Percentiles rank a stretch among this genome's conserved stretches.
Conservation (phyloP, 2,797 vertebrate species). For the Dermochelys coriacea region DNA sequence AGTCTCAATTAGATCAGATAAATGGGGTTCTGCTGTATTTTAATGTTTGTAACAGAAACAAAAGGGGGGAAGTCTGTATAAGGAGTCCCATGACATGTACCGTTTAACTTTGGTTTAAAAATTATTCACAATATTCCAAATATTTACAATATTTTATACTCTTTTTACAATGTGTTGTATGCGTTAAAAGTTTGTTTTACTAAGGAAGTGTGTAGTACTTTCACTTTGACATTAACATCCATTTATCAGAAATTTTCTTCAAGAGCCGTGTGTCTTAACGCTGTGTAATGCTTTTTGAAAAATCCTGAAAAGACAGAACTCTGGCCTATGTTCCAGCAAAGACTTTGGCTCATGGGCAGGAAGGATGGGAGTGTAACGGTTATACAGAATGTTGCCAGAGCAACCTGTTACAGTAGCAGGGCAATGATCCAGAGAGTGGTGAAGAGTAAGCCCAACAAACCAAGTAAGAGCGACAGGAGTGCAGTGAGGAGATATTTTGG, state of each 20-base stretch:
- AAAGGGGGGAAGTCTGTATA: too few species aligned
- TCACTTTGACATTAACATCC: neutral
- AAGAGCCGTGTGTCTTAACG: neutral
- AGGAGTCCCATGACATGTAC: neutral
- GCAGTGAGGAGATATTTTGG: neutral
- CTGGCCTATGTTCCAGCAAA: neutral
- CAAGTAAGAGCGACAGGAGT: accelerated
- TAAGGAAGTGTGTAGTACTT: neutral
- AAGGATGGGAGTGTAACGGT: neutral
- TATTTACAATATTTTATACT: neutral
- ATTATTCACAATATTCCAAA: neutral
- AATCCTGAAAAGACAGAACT: neutral
- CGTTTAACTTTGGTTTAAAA: neutral
- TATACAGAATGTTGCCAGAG: neutral
- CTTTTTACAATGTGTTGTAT: neutral
- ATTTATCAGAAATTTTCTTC: neutral
- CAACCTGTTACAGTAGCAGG: neutral
- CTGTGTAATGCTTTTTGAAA: neutral
- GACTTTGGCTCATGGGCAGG: neutral
- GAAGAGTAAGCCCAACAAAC: neutral
- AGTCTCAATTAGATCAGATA: neutral
- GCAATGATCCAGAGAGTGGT: neutral
- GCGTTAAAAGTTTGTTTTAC: neutral
- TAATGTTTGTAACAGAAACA: neutral
- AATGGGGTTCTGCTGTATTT: neutral